A percentile compares a stretch with the other conserved stretches of the same genome.
Conservation (phyloP, 2,797 vertebrate genomes). For the Catostomus latipinnis region DNA sequence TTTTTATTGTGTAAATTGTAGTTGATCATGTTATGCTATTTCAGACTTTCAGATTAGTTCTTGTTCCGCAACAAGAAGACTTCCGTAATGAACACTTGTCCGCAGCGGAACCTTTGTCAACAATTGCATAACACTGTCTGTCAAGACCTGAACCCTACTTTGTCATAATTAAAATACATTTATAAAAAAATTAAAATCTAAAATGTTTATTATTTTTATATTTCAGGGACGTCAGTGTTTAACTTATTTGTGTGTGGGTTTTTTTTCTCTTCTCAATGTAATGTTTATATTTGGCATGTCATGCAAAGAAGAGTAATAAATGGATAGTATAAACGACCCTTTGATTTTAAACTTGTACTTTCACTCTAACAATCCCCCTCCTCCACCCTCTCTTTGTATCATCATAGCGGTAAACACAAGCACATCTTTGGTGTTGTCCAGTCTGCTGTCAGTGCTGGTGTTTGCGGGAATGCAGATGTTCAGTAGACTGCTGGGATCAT, state of each 20-base stretch:
- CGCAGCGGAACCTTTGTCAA: constrained; percentile 6
- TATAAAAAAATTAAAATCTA: too few relatives aligned
- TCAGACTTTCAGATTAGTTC: too few relatives aligned
- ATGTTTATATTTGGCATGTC: not conserved
- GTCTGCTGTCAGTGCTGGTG: constrained; percentile 90
- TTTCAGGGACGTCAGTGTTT: not conserved
- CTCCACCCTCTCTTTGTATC: constrained; percentile 42
- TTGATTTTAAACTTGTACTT: not conserved
- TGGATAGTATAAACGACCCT: not conserved
- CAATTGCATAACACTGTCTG: not conserved
- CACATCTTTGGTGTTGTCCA: constrained; percentile 90
- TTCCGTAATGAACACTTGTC: not conserved
- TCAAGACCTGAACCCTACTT: not conserved
- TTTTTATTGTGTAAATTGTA: not conserved
- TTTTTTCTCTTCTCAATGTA: not conserved
- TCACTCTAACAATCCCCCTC: constrained; percentile 12
- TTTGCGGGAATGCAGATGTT: constrained; percentile 99
- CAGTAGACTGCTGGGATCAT: constrained; percentile 91
- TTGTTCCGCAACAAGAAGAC: not conserved
- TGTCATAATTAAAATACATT: not conserved
- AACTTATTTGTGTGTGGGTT: not conserved
- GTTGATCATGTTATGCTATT: too few relatives aligned
- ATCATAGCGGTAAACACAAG: constrained; percentile 87
- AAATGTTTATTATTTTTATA: not conserved
- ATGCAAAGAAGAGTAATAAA: not conserved